Evolutionary conservation across 2,113 vertebrate species (phyloP), one percentile per base, ranked within the genome.

Genomic region (Bucco capensis): DNA sequence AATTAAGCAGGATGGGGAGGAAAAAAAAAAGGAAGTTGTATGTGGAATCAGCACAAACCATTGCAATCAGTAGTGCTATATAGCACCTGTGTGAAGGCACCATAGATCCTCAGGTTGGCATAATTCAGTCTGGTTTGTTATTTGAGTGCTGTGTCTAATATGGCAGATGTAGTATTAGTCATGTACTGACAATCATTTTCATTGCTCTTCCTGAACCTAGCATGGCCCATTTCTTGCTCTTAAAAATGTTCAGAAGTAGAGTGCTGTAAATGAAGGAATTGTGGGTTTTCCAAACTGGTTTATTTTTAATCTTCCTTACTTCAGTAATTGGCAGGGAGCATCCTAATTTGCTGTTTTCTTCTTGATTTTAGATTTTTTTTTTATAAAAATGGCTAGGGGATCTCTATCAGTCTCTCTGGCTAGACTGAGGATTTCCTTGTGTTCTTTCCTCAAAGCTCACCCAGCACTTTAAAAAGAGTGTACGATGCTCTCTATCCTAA

Each of bases 381-480:
- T 84, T 69, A 1, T 84, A 35, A 46, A 75, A 81, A 9, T 30
- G 65, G 6, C 27, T 22, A 25, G 15, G 1, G 4, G 10, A 74
- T 75, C 47, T 21, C 15, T 44, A 12, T 22, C 8, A 2, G 8
- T 30, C 8, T 57, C 12, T 82, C 66, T 83, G 71, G 8, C 14
- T 50, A 14, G 44, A 23, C 28, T 10, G 15, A 23, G 6, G 8
- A 67, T 82, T 71, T 83, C 18, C n/a, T 50, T 50, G 5, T 38
- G 44, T 49, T 12, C 44, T 69, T 72, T 57, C 64, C 46, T 73
- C 18, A 42, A 8, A 57, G 25, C 23, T 25, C 38, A 15, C 15
- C 30, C 13, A 73, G 24, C 0, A 0, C 17, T 79, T 66, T 57
- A 23, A 42, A 61, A 74, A 40, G 42, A 81, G 4, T 0, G 0